Evolutionary conservation across 2,888 invertebrate genomes (phyloP).

Genomic region (Margaritifera margaritifera): DNA sequence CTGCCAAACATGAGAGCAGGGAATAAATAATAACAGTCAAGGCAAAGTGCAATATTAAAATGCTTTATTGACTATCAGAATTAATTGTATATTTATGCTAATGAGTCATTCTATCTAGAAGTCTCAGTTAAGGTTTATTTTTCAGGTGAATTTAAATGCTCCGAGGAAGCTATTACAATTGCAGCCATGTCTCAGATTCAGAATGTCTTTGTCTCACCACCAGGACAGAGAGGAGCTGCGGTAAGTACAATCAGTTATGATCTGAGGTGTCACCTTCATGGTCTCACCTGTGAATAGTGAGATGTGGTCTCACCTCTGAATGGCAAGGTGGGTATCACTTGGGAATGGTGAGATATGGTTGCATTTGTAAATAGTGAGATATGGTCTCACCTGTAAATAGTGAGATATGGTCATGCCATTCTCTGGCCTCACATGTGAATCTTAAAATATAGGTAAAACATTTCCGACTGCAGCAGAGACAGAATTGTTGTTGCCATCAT

Average conservation of each 20-base stretch:
- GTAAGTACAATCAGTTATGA: conserved; percentile 49
- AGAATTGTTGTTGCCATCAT: too few species aligned
- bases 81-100: too few species aligned
- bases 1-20: neutral
- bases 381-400: too few species aligned
- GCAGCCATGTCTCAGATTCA: conserved; percentile 96
- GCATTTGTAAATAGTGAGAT: too few species aligned
- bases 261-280: neutral
- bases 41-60: too few species aligned
- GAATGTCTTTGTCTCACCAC: conserved; percentile 85
- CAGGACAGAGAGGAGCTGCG: conserved; percentile 73
- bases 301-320: neutral
- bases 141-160: conserved; percentile 87
- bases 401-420: too few species aligned
- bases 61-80: too few species aligned
- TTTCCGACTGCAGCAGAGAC: too few species aligned
- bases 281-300: neutral
- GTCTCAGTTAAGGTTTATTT: neutral
- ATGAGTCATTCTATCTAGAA: too few species aligned
- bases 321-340: neutral
- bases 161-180: conserved; percentile 92
- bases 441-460: too few species aligned
- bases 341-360: too few species aligned
- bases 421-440: too few species aligned
- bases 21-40: neutral